Evolutionary conservation across 2,113 vertebrate genomes (phyloP).

Genomic region (Hemibagrus wyckioides): DNA sequence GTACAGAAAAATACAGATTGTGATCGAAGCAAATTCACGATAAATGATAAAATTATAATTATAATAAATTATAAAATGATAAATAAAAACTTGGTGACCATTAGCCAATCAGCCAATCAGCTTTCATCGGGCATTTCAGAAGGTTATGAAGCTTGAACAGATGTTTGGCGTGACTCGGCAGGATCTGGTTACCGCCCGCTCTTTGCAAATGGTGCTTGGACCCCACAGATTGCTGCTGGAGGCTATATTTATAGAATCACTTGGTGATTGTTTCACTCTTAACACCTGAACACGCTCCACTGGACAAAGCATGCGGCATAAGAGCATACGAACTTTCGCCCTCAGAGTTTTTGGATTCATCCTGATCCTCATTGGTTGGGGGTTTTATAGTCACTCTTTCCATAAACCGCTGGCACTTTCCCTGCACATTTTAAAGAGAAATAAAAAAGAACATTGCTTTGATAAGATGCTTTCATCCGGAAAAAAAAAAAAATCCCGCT

Average conservation of each 20-base stretch:
- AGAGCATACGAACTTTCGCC: constrained; percentile 24
- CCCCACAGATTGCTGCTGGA: background rate
- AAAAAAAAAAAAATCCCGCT: constrained; percentile 36
- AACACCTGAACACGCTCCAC: background rate
- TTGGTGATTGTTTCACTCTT: background rate
- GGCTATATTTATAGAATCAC: background rate
- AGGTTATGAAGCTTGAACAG: background rate
- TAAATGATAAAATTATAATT: no score
- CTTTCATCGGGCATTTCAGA: background rate
- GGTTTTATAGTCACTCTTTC: constrained; percentile 32
- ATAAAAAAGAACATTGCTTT: constrained; percentile 34
- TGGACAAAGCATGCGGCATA: background rate
- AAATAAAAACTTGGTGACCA: no score
- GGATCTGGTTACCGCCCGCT: background rate
- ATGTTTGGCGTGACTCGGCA: background rate
- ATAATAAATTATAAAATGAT: no score
- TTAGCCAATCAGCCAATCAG: background rate
- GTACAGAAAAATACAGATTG: no score
- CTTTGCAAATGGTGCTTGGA: background rate
- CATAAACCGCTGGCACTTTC: constrained; percentile 13
- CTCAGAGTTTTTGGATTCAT: background rate
- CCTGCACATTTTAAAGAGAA: constrained; percentile 34
- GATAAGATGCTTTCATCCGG: constrained; percentile 59
- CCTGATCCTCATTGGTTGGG: background rate
- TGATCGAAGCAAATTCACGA: no score